Percentiles rank a stretch among this genome's conserved stretches.
Conservation (phyloP, 2,113 vertebrate genomes). For the Pelvicachromis taeniatus region DNA sequence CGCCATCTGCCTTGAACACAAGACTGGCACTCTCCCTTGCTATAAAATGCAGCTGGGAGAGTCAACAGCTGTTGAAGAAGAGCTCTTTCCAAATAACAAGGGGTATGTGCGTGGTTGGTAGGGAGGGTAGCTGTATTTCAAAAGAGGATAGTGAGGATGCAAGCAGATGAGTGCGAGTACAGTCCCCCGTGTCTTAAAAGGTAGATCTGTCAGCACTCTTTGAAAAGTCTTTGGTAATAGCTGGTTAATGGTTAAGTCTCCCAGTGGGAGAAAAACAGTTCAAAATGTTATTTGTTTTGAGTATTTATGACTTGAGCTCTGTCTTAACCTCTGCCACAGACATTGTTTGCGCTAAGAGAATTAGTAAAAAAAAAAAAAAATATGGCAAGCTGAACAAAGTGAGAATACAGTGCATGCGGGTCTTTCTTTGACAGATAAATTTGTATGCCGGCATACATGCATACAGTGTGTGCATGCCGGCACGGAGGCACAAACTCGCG, state of each 20-base stretch:
- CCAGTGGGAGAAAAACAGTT: background rate
- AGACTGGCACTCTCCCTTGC: conserved; percentile 54
- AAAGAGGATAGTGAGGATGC: conserved; percentile 19
- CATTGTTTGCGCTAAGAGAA: background rate
- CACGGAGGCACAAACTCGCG: background rate
- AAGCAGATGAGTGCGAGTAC: conserved; percentile 11
- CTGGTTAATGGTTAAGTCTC: conserved; percentile 33
- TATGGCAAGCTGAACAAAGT: background rate
- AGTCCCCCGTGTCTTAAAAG: conserved; percentile 38
- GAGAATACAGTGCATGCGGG: background rate
- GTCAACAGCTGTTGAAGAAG: conserved; percentile 61
- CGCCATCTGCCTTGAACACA: conserved; percentile 62
- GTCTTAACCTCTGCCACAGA: background rate
- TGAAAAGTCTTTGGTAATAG: conserved; percentile 23
- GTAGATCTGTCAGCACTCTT: conserved; percentile 57
- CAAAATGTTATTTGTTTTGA: background rate
- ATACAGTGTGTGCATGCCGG: background rate
- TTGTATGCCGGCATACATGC: background rate
- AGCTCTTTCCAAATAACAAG: conserved; percentile 41
- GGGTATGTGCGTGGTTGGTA: background rate
- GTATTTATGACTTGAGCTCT: background rate
- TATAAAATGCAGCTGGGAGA: conserved; percentile 57
- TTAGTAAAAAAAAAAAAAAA: background rate
- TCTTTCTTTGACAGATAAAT: background rate
- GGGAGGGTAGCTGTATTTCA: background rate